phyloP scores from a whole-genome alignment of 2,113 vertebrate species.

The Chitala chitala region DNA sequence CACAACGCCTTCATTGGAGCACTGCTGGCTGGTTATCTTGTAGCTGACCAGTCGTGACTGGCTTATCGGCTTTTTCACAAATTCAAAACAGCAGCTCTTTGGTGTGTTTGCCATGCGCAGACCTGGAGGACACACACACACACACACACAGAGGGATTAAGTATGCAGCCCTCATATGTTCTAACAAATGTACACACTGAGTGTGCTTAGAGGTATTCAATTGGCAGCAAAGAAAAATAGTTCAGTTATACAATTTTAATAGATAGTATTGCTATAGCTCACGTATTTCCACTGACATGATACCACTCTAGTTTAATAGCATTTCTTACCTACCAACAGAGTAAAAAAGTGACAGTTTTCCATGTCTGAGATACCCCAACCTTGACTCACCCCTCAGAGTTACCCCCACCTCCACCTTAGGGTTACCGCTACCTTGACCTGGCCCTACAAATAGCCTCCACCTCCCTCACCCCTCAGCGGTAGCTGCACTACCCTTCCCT shows the following conservation, averaged over 20 bases:
- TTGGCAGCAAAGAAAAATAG: neutral
- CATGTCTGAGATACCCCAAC: no score
- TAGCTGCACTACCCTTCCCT: no score
- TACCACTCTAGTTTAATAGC: no score
- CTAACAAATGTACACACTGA: no score
- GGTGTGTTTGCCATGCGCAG: slow-evolving; percentile 45
- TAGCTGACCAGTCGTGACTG: slow-evolving; percentile 33
- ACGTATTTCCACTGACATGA: no score
- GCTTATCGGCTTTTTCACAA: slow-evolving; percentile 19
- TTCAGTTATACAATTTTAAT: no score
- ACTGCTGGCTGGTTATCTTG: slow-evolving; percentile 54
- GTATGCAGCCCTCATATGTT: neutral
- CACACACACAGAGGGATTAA: neutral
- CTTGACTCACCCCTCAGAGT: no score
- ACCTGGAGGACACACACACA: slow-evolving; percentile 36
- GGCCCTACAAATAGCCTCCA: neutral
- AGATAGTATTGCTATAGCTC: no score
- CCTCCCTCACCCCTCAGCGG: neutral
- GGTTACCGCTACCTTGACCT: no score
- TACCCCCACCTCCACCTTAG: no score
- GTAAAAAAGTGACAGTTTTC: no score
- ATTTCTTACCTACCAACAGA: no score
- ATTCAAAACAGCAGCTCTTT: slow-evolving; percentile 54
- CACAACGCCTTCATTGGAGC: slow-evolving; percentile 48
- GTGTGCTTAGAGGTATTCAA: neutral